Base-by-base conservation (phyloP, 2,888 invertebrate species). In the Mythimna impura region DNA sequence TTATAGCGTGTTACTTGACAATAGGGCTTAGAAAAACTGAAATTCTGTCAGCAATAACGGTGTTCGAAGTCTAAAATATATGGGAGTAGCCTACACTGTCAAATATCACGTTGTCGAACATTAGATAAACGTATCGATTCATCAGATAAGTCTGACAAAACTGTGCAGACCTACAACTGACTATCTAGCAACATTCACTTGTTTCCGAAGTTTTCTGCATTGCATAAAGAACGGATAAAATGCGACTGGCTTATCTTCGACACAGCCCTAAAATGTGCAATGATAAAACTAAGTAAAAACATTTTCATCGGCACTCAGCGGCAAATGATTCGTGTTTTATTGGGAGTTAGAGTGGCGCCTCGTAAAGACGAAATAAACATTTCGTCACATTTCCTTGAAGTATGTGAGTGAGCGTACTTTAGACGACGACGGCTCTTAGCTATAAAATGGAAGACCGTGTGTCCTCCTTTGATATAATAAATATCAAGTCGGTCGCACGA, bases 271-370 rank as follows among this genome's bases (percentile, higher is more conserved):
- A 58, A 40, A 57, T 77, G 25, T 66, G 25, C n/a, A 62, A 64
- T 43, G 12, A 61, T 62, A 76, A 57, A 67, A 20, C 20, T 73
- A 73, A 73, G 54, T 78, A 62, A 62, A 74, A 34, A 74, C 50
- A 58, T 60, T 69, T 69, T 69, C 55, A 69, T 60, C 30, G 69
- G n/a, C 58, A 64, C 65, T 63, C 50, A 57, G 20, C 17, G 14
- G 36, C 34, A 67, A 79, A 70, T 76, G 20, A 64, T 70, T 70
- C 54, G 34, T 57, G 55, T 81, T 71, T 81, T 80, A 80, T 73
- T 66, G 63, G 43, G 20, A 65, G 58, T 55, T 10, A 62, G 40
- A 66, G 55, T 57, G 25, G 58, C 58, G 58, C 40, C 67, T 78
- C 73, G 67, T 75, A 71, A 60, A 60, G 64, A 67, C 10, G 10